phyloP scores from a whole-genome alignment of 2,888 invertebrate genomes.

The Catocala fraxini region DNA sequence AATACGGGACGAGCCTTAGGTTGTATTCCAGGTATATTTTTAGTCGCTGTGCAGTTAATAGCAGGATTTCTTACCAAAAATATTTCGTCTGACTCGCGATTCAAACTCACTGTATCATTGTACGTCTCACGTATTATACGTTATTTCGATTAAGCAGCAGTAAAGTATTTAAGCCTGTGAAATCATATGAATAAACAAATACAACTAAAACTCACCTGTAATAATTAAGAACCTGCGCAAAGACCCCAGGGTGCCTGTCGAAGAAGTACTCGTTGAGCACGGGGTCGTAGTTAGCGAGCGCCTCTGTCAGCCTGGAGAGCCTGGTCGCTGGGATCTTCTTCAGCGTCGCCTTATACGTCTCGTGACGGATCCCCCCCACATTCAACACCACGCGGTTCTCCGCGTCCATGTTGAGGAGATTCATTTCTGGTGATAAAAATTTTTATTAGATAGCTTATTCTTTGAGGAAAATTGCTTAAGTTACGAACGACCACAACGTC shows the following conservation, averaged over 20 bases:
- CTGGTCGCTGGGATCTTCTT: conserved; percentile 99
- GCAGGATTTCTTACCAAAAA: too few species aligned
- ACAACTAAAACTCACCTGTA: conserved; percentile 89
- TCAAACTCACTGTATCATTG: too few species aligned
- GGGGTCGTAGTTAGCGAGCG: conserved; percentile 99
- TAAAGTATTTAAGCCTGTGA: too few species aligned
- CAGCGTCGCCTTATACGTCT: conserved; percentile 97
- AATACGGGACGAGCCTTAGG: too few species aligned
- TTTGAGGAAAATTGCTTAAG: too few species aligned
- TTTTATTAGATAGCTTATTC: not conserved
- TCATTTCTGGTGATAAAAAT: conserved; percentile 88
- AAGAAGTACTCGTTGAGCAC: conserved; percentile 99
- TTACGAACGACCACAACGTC: too few species aligned
- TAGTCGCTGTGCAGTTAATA: too few species aligned
- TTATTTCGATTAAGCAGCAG: too few species aligned
- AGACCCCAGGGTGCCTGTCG: conserved; percentile 98
- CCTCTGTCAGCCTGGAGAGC: conserved; percentile 97
- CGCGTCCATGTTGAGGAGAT: conserved; percentile 97
- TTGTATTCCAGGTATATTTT: too few species aligned
- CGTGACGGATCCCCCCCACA: conserved; percentile 99
- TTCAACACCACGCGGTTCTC: conserved; percentile 99
- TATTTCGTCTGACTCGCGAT: too few species aligned
- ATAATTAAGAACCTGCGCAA: conserved; percentile 98
- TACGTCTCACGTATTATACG: too few species aligned
- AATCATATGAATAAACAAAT: too few species aligned